Evolutionary conservation across 2,113 vertebrate genomes (phyloP).

Genomic region (Chloropsis hardwickii): DNA sequence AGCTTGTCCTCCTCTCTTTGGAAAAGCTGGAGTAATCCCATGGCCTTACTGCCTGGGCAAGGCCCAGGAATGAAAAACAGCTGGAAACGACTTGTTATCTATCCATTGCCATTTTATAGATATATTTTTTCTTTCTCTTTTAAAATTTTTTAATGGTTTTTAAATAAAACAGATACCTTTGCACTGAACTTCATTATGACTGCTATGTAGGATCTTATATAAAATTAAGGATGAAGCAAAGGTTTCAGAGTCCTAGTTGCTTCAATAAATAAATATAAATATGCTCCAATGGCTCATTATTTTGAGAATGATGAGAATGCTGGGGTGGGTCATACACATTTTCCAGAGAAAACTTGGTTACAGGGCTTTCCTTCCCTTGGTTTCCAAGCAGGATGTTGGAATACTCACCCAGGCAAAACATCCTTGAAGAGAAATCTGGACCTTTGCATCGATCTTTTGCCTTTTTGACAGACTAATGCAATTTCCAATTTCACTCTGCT

Average conservation of each 20-base stretch:
- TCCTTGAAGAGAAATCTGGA: not conserved
- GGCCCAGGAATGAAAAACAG: not conserved
- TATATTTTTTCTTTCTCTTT: not conserved
- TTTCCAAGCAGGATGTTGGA: not conserved
- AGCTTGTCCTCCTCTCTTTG: not conserved
- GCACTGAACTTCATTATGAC: not conserved
- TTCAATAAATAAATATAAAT: not conserved
- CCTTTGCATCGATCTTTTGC: not conserved
- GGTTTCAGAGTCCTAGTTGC: not conserved
- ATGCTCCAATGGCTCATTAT: not conserved
- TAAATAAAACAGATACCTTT: not conserved
- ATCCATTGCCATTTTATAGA: not conserved
- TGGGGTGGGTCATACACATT: not conserved
- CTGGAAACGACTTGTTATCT: not conserved
- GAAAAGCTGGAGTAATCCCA: not conserved
- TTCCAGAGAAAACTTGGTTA: not conserved
- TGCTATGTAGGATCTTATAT: not conserved
- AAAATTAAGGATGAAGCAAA: not conserved
- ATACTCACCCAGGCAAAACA: not conserved
- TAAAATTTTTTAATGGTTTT: not conserved
- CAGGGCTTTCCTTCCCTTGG: rapidly evolving
- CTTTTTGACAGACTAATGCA: not conserved
- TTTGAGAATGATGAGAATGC: not conserved
- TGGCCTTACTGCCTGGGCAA: not conserved
- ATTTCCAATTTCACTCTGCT: slow-evolving; percentile 8